These are phyloP conservation scores for Plecotus auritus DNA, from an alignment of 2,113 vertebrate genomes.

Conservation along the genomic window DNA sequence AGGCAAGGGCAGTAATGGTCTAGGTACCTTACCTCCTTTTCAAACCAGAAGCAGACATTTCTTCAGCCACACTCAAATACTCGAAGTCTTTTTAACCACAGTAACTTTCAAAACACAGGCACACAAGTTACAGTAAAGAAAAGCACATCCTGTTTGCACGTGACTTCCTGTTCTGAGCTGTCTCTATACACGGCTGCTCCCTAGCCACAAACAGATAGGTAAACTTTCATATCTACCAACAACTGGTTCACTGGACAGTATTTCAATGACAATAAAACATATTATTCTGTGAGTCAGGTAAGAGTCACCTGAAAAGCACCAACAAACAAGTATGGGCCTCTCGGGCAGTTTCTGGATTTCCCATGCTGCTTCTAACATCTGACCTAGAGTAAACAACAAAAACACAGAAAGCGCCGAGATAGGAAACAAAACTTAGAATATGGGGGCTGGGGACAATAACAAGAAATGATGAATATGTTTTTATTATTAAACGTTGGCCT, in stretches of 20 bases:
- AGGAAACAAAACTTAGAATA: constrained; percentile 28
- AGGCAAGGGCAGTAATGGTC: neutral
- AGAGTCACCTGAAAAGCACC: neutral
- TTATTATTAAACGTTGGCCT: constrained; percentile 28
- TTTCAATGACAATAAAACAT: neutral
- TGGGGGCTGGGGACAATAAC: neutral
- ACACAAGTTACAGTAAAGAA: constrained; percentile 29
- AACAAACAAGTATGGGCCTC: neutral
- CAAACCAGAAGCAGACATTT: neutral
- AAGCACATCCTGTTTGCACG: constrained; percentile 50
- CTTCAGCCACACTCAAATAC: neutral
- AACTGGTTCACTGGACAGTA: neutral
- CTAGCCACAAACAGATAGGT: neutral
- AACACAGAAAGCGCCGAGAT: constrained; percentile 5
- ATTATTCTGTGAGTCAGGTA: neutral
- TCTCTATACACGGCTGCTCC: neutral
- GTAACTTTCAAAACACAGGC: constrained; percentile 31
- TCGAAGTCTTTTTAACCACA: constrained; percentile 30
- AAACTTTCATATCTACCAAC: neutral
- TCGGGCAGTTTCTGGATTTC: constrained; percentile 30
- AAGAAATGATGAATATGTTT: constrained; percentile 17
- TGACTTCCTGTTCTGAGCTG: constrained; percentile 42
- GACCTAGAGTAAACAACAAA: neutral
- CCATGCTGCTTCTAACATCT: constrained; percentile 4
- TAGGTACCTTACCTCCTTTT: neutral